Percentiles rank a stretch among this genome's conserved stretches.
phyloP scores from a whole-genome alignment of 2,113 vertebrate species.

The Eulemur macaco region DNA sequence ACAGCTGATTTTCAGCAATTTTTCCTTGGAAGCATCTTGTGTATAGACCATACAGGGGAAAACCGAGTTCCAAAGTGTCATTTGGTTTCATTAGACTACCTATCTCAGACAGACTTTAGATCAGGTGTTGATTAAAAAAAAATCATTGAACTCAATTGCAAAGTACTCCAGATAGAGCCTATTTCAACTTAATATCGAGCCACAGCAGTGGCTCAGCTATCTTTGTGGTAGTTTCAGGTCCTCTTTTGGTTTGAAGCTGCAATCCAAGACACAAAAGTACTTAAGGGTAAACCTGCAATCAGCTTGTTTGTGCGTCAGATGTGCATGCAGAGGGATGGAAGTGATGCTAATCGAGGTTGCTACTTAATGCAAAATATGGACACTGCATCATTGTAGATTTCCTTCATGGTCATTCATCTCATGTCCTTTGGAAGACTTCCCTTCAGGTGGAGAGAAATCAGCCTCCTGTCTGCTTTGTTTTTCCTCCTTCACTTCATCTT shows the following conservation, averaged over 20 bases:
- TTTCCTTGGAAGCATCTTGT: neutral
- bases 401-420: neutral
- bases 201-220: accelerated
- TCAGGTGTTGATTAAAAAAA: neutral
- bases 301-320: neutral
- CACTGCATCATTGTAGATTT: neutral
- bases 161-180: neutral
- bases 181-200: neutral
- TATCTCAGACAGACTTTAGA: neutral
- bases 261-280: neutral
- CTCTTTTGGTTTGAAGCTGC: neutral
- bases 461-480: conserved; percentile 36
- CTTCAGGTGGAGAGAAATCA: conserved; percentile 55
- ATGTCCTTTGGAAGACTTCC: conserved; percentile 10
- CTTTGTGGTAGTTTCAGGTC: neutral
- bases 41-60: neutral
- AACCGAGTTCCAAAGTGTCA: neutral
- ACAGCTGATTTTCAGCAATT: neutral
- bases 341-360: neutral
- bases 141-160: neutral
- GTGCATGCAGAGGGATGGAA: neutral
- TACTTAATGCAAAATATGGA: neutral
- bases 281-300: neutral
- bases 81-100: neutral
- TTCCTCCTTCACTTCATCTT: conserved; percentile 51